Percentiles rank a stretch among this genome's conserved stretches.
Evolutionary conservation across 2,113 vertebrate species (phyloP).

Genomic region (Lasiurus borealis): DNA sequence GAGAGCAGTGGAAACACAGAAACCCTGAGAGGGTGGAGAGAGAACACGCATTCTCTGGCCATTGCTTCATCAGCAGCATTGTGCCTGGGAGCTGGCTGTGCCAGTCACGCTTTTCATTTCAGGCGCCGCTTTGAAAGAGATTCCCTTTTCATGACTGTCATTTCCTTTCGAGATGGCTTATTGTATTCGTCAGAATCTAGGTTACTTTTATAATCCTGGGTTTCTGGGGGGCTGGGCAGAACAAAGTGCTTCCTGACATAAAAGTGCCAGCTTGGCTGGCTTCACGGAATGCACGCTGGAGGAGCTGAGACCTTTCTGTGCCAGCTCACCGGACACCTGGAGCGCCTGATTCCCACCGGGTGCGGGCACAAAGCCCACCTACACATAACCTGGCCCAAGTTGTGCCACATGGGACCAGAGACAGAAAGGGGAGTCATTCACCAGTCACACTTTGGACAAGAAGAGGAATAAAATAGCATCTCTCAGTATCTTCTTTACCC

Average conservation of each 20-base stretch:
- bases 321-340: background rate
- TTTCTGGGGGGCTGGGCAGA: constrained; percentile 69
- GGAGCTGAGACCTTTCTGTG: constrained; percentile 1
- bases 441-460: background rate
- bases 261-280: constrained; percentile 51
- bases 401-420: background rate
- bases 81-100: constrained; percentile 52
- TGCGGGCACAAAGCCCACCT: background rate
- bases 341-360: too few relatives aligned
- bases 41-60: constrained; percentile 67
- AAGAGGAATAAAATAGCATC: background rate
- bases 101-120: constrained; percentile 71
- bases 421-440: background rate
- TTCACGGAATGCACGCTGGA: constrained; percentile 23
- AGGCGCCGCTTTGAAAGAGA: constrained; percentile 75
- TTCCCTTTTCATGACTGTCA: constrained; percentile 76
- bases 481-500: background rate
- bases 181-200: constrained; percentile 76
- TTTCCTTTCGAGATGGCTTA: constrained; percentile 76
- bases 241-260: constrained; percentile 57
- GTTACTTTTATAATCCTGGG: constrained; percentile 77
- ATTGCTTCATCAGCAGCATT: constrained; percentile 73
- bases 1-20: constrained; percentile 48
- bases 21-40: background rate
- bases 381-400: rapidly evolving